A percentile compares a stretch with the other conserved stretches of the same genome.
Conservation (phyloP, 2,888 invertebrate genomes). For the Salpingus planirostris region DNA sequence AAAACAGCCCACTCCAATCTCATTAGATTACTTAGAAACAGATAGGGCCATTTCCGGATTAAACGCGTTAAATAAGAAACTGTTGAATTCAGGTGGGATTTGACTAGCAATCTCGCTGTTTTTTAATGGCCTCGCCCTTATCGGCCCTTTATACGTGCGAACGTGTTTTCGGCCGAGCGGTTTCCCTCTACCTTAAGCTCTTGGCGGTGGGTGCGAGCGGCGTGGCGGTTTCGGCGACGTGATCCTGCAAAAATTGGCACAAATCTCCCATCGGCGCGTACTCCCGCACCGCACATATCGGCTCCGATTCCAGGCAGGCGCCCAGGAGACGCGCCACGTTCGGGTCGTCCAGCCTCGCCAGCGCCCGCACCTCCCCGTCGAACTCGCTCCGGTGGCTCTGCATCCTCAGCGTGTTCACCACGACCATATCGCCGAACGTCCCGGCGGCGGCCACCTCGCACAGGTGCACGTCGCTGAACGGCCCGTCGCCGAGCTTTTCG, state of each 20-base stretch:
- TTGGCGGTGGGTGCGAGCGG: slow-evolving; percentile 54
- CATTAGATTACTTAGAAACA: too few species aligned
- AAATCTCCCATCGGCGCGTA: slow-evolving; percentile 71
- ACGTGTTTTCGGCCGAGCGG: background rate
- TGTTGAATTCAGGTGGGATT: too few species aligned
- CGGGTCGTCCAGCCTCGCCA: slow-evolving; percentile 59
- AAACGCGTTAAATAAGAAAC: too few species aligned
- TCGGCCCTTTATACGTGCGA: background rate
- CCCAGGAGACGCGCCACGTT: slow-evolving; percentile 67
- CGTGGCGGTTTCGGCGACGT: slow-evolving; percentile 62
- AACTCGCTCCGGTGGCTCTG: slow-evolving; percentile 59
- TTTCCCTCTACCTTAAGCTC: slow-evolving; percentile 63
- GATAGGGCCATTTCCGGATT: too few species aligned
- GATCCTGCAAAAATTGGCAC: slow-evolving; percentile 75
- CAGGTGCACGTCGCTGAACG: slow-evolving; percentile 65
- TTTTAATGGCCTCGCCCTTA: too few species aligned
- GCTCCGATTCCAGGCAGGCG: slow-evolving; percentile 62
- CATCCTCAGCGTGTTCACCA: slow-evolving; percentile 62
- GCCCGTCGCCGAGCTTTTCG: slow-evolving; percentile 68
- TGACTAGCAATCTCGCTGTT: too few species aligned
- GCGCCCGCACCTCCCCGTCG: slow-evolving; percentile 59
- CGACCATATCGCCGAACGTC: slow-evolving; percentile 47
- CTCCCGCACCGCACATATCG: slow-evolving; percentile 69
- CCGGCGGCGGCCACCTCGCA: slow-evolving; percentile 48
- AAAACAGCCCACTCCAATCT: too few species aligned